Evolutionary conservation across 1,140 invertebrate genomes (phyloP), one percentile per base, ranked within the genome.

Genomic region (Zaprionus davidi): DNA sequence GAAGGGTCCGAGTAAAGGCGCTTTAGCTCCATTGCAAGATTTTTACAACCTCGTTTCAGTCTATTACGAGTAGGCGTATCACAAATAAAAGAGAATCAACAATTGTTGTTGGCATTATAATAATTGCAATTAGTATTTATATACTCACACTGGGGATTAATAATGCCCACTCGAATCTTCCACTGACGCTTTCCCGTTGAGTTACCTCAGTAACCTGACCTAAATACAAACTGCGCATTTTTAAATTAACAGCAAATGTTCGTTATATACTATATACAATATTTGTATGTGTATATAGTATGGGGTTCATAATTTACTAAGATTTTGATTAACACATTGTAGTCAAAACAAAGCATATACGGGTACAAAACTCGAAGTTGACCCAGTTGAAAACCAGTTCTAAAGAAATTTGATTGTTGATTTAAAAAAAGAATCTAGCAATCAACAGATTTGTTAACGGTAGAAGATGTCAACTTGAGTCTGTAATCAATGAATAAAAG

Each of bases 221-320:
- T 51, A 51, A 51, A 51, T 24, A 49, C 46, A 49, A 49, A 51
- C 20, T 51, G 46, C 20, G 46, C 46, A 49, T 49, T 49, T 12
- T 12, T 5, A 22, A 22, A 49, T 49, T 20, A 22, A 49, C 46
- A 17, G 7, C n/a, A 17, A 46, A 17, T 15, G 36, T 38, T 38
- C 2, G 3, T 13, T 4, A 17, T 17, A 6, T 46, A 46, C n/a
- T 17, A 46, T 46, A 17, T 46, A 46, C 2, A 17, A 11, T 11
- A 34, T 11, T 44, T 17, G 15, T 44, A 44, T 44, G n/a, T 44
- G 41, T 44, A 17, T 44, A 44, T 44, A 44, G 2, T 46, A 46
- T 11, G n/a, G n/a, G n/a, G n/a, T 1, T 46, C n/a, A 46, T 46
- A 46, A 46, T 46, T 46, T 46, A 46, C 9, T n/a, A 41, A 41